Base-by-base conservation (phyloP, 2,797 vertebrate species). In the Diplodus puntazzo region DNA sequence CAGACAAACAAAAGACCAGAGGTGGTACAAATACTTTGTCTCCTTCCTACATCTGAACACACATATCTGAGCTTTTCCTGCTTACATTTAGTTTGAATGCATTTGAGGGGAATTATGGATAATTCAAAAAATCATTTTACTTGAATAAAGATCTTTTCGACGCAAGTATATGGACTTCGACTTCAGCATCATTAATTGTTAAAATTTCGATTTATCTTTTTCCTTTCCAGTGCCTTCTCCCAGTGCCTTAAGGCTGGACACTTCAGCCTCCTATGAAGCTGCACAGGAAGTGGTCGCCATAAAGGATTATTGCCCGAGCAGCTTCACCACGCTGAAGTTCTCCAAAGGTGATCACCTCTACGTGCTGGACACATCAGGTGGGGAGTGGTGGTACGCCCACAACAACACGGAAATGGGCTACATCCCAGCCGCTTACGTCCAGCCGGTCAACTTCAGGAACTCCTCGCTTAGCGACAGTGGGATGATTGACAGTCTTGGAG, bases 321-420 rank as follows among this genome's bases (percentile, higher is more conserved):
- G 96, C 92, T 99, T 99, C 85, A 99, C 98, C 88, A 99, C 98
- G 0, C 87, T 99, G 46, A 98, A 96, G 87, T 99, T 99, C 93
- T 97, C 96, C 89, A 98, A 97, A 93, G 98, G 98, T 0, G 98
- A 99, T 85, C 97, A 92, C 50, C 96, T 99, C 1, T 99, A 96
- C 1, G 98, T 99, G 76, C 81, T 99, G 92, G 98, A 99, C 93
- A 95, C 97, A 0, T 99, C 98, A 0, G 97, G 98, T 1, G 97
- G 97, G 0, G 98, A 99, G 79, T 99, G 98, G 98, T 99, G 98
- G 98, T 99, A 99, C 0, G 98, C 98, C 1, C 98, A 99, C 95
- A 99, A 99, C 92, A 98, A 97, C 90, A 98, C 93, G 0, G 98
- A 99, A 84, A 99, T 99, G 97, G 98, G 98, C 8, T 99, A 99